These are phyloP conservation scores for Ladona fulva DNA, from an alignment of 1,140 invertebrate genomes.

Conservation along the genomic window DNA sequence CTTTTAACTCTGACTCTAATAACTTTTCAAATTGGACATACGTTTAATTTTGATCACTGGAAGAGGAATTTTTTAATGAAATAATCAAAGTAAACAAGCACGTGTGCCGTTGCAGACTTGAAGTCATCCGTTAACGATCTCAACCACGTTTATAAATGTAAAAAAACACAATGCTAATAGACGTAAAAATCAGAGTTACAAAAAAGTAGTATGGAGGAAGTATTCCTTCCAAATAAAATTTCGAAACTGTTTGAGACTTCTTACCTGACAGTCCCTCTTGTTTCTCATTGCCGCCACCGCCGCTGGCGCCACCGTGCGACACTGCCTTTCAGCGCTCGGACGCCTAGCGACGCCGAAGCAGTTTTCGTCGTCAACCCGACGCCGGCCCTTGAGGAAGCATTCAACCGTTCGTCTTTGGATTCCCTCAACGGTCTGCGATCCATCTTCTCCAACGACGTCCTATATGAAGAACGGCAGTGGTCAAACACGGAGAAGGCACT, in stretches of 20 bases:
- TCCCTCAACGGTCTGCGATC: not conserved
- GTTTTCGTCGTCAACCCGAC: conserved; percentile 30
- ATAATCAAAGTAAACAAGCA: too few species aligned
- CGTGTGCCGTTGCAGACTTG: too few species aligned
- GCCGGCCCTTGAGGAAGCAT: conserved; percentile 21
- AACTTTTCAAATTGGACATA: too few species aligned
- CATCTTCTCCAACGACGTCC: not conserved
- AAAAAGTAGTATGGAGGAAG: too few species aligned
- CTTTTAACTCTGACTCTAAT: too few species aligned
- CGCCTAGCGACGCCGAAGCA: conserved; percentile 28
- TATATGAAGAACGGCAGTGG: not conserved
- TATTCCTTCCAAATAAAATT: not conserved
- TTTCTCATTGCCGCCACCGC: not conserved
- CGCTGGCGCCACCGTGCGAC: conserved; percentile 26
- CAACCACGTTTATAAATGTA: too few species aligned
- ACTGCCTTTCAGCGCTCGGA: conserved; percentile 28
- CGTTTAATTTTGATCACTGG: too few species aligned
- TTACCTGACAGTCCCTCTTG: conserved; percentile 23
- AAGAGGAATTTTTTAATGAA: too few species aligned
- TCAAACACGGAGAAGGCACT: not conserved
- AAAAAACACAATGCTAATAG: too few species aligned
- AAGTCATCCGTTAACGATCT: too few species aligned
- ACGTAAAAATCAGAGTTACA: too few species aligned
- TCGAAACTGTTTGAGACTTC: not conserved
- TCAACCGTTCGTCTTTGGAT: not conserved